These are phyloP conservation scores for Sorex fumeus DNA, from an alignment of 2,113 vertebrate genomes.

Conservation along the genomic window DNA sequence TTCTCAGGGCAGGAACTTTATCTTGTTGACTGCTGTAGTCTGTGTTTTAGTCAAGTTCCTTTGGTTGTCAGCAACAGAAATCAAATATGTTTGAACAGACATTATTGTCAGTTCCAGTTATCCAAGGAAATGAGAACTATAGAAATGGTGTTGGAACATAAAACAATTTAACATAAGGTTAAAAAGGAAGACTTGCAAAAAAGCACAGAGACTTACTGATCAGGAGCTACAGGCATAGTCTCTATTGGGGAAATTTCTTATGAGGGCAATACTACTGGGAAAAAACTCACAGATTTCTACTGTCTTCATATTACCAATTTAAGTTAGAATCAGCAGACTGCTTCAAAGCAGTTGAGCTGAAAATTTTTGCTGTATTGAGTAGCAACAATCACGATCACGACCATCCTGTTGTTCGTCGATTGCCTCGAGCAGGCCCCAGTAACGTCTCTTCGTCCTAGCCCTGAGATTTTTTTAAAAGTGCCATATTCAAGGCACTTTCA, in stretches of 20 bases:
- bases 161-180: conserved; percentile 40
- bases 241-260: background rate
- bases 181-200: background rate
- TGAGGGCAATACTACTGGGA: background rate
- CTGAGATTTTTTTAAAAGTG: no score
- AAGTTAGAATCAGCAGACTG: background rate
- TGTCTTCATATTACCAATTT: background rate
- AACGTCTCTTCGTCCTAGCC: no score
- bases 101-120: background rate
- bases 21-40: background rate
- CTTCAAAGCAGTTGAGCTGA: conserved; percentile 3
- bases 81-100: conserved; percentile 22
- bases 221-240: background rate
- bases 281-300: conserved; percentile 29
- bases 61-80: conserved; percentile 14
- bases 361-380: background rate
- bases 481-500: no score
- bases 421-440: no score
- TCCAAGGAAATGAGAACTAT: background rate
- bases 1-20: background rate
- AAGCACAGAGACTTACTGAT: background rate
- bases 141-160: conserved; percentile 2
- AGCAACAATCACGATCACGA: no score
- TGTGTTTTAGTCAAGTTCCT: background rate
- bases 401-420: no score